Conservation (phyloP, 2,888 invertebrate species). For the Hyposoter dolosus region DNA sequence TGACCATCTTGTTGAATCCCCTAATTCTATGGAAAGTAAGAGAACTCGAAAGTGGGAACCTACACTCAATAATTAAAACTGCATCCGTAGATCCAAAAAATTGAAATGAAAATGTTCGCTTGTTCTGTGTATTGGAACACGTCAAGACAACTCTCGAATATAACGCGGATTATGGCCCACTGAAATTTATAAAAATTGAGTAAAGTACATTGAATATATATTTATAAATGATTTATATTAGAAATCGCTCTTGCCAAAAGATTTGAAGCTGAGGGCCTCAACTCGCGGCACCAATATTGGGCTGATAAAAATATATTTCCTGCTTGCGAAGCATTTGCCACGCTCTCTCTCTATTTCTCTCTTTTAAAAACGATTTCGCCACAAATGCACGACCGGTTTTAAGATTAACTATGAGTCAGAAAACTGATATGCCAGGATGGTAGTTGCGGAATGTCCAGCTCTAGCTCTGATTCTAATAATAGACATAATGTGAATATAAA, state of each 20-base stretch:
- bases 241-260: slow-evolving; percentile 33
- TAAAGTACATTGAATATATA: not conserved
- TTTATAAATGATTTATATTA: slow-evolving; percentile 1
- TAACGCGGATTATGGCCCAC: not conserved
- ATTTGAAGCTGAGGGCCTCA: slow-evolving; percentile 17
- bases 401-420: slow-evolving; percentile 44
- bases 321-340: slow-evolving; percentile 2
- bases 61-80: not conserved
- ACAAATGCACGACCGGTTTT: slow-evolving; percentile 3
- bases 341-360: not conserved
- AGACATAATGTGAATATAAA: slow-evolving; percentile 14
- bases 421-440: not conserved
- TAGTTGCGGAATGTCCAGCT: slow-evolving; percentile 30
- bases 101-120: not conserved
- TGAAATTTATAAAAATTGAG: not conserved
- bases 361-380: slow-evolving; percentile 12
- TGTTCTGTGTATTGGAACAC: not conserved
- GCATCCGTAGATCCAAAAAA: not conserved
- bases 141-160: not conserved
- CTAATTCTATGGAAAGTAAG: too few relatives aligned
- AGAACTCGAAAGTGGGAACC: too few relatives aligned
- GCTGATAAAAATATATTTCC: slow-evolving; percentile 59
- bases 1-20: too few relatives aligned
- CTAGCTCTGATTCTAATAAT: slow-evolving; percentile 48
- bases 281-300: slow-evolving; percentile 49